These are phyloP conservation scores for Palaemon carinicauda DNA, from an alignment of 1,140 invertebrate genomes.

Conservation along the genomic window DNA sequence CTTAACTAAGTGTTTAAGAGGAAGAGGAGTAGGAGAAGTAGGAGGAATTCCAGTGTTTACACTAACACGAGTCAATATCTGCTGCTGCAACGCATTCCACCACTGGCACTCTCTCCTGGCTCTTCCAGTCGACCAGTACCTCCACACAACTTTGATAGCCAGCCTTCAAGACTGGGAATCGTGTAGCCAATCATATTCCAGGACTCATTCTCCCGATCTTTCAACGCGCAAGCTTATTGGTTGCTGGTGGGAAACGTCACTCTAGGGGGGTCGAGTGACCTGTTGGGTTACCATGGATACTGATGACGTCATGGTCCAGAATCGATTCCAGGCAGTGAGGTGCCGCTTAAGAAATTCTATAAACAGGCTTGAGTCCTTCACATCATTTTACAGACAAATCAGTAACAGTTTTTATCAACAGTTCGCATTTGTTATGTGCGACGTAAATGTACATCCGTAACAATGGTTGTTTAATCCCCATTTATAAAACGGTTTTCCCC, in stretches of 20 bases:
- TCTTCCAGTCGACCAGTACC: conserved; percentile 28
- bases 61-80: conserved; percentile 10
- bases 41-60: not conserved
- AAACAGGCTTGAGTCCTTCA: not conserved
- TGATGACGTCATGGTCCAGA: conserved; percentile 44
- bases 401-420: not conserved
- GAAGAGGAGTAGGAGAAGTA: not conserved
- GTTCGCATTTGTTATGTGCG: too few relatives aligned
- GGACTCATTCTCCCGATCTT: conserved; percentile 15
- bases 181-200: conserved; percentile 41
- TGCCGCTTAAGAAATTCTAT: not conserved
- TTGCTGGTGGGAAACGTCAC: conserved; percentile 26
- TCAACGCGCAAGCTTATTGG: conserved; percentile 18
- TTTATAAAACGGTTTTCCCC: too few relatives aligned
- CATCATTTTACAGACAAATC: not conserved
- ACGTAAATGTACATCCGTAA: too few relatives aligned
- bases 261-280: not conserved
- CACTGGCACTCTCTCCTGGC: conserved; percentile 21
- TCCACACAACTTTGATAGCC: conserved; percentile 31
- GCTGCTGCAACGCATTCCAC: conserved; percentile 31
- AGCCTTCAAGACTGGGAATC: conserved; percentile 44
- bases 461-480: too few relatives aligned
- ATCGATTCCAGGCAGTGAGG: conserved; percentile 43
- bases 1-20: not conserved
- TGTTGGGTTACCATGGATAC: conserved; percentile 45